Evolutionary conservation across 2,797 vertebrate species (phyloP).

Genomic region (Ambastaia sidthimunki): DNA sequence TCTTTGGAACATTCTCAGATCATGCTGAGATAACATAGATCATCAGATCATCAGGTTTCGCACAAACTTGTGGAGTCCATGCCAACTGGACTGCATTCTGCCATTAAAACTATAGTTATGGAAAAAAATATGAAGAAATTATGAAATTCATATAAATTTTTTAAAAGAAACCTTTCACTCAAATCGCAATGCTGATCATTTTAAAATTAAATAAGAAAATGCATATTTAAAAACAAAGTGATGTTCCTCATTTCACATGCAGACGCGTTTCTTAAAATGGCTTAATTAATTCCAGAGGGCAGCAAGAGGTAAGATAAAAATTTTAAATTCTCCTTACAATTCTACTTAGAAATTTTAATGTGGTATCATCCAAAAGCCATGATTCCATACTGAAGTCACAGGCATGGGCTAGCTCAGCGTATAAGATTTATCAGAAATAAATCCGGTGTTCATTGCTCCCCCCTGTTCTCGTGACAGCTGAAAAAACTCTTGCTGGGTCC

Average conservation of each 20-base stretch:
- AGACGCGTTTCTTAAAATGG: background rate
- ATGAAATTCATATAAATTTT: background rate
- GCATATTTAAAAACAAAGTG: background rate
- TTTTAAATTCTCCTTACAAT: no score
- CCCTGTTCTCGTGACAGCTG: constrained; percentile 28
- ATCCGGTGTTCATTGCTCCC: constrained; percentile 45
- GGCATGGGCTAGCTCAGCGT: constrained; percentile 31
- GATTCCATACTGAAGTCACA: constrained; percentile 17
- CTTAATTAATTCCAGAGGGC: background rate
- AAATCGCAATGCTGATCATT: background rate
- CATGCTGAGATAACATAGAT: no score
- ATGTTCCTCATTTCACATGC: background rate
- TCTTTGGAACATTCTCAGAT: no score
- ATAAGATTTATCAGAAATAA: constrained; percentile 28
- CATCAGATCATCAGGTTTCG: background rate
- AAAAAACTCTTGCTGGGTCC: constrained; percentile 7
- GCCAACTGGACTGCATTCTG: background rate
- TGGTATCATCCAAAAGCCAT: background rate
- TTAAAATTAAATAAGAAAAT: background rate
- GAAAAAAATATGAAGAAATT: background rate
- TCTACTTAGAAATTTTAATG: no score
- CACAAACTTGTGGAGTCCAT: background rate
- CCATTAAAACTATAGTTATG: background rate
- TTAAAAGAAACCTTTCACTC: background rate
- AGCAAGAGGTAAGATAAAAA: no score